Conservation (phyloP, 2,797 vertebrate species). For the Takifugu ocellatus region DNA sequence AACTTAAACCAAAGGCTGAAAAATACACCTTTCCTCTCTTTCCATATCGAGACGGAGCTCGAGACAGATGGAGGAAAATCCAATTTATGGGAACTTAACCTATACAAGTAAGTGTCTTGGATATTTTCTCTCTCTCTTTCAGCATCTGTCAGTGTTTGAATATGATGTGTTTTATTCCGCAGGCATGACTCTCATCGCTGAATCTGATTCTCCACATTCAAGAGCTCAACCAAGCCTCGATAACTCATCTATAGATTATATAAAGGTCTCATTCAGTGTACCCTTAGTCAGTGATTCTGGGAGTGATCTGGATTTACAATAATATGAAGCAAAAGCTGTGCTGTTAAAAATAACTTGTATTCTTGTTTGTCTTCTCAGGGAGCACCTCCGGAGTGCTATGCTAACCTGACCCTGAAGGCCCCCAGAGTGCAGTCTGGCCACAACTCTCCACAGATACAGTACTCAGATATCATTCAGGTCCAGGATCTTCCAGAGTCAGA, state of each 20-base stretch:
- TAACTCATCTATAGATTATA: conserved; percentile 40
- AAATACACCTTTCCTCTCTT: conserved; percentile 14
- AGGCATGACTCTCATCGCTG: conserved; percentile 11
- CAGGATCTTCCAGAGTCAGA: conserved; percentile 24
- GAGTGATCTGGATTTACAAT: not conserved
- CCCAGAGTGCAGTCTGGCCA: conserved; percentile 47
- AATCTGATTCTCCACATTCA: conserved; percentile 18
- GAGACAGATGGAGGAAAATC: conserved; percentile 75
- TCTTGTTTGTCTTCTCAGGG: conserved; percentile 28
- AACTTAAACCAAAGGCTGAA: not conserved
- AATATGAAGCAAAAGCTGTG: not conserved
- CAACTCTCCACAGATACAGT: conserved; percentile 60
- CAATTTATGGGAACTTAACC: conserved; percentile 75
- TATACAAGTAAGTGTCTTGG: conserved; percentile 51
- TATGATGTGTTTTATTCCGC: conserved; percentile 15
- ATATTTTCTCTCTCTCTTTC: conserved; percentile 1
- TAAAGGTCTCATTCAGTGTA: not conserved
- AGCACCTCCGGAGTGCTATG: conserved; percentile 68
- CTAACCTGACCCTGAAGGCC: conserved; percentile 71
- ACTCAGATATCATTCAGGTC: conserved; percentile 47
- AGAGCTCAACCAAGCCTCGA: conserved; percentile 30
- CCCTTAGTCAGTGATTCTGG: not conserved
- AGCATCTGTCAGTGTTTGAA: conserved; percentile 1
- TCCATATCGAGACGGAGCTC: conserved; percentile 33
- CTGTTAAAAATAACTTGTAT: not conserved